Evolutionary conservation across 2,888 invertebrate genomes (phyloP), one percentile per base, ranked within the genome.

Genomic region (Conus canariensis): DNA sequence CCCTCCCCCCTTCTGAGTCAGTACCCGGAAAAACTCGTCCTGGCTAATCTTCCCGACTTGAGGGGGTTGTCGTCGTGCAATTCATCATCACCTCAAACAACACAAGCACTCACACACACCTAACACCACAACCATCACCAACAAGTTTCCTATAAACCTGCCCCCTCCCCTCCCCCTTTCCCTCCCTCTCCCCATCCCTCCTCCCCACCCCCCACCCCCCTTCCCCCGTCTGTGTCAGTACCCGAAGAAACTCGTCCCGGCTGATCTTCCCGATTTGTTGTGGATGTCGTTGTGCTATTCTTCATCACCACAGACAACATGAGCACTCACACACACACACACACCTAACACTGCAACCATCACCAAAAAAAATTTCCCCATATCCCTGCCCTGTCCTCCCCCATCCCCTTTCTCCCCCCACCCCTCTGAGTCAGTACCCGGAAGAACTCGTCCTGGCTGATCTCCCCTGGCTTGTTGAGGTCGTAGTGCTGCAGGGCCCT

Each of bases 21-120:
- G 30, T 30, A 94, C 94, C 92, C 93, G 91, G 8, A 92, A 59
- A 90, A 94, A 94, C 91, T 94, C 94, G 70, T 93, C 91, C 45
- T 92, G 90, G 30, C 91, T 93, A n/a, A 94, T 92, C 87, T 94
- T 92, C 12, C 94, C 94, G 80, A 91, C 16, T 92, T 93, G 22
- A 90, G n/a, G n/a, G n/a, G n/a, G n/a, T n/a, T 89, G 14, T 94
- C 90, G 58, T 90, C 86, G 12, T 93, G 93, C 80, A 92, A 91
- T 2, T 94, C 91, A 14, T 9, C 8, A 82, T 19, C 45, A 22
- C 45, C 16, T 58, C 82, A 88, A n/a, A 80, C 56, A 88, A 64
- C 25, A 88, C 25, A 30, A 2, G 2, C 30, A 30, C n/a, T n/a
- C 30, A 30, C 30, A 30, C 30, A 30, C 30, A 30, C 30, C 30